Evolutionary conservation across 2,113 vertebrate species (phyloP).

Genomic region (Numida meleagris): DNA sequence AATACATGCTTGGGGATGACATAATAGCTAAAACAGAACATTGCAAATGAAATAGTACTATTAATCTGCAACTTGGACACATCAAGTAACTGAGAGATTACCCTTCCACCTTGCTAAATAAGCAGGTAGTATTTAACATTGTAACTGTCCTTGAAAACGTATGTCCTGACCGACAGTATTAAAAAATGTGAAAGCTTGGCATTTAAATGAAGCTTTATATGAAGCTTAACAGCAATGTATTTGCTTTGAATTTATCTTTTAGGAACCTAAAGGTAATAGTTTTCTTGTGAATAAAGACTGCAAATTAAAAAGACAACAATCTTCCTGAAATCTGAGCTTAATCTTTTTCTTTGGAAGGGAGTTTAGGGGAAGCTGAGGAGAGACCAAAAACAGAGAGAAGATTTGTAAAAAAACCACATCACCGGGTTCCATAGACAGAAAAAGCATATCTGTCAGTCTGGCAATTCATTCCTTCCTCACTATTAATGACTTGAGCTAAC

Average conservation of each 20-base stretch:
- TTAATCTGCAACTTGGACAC: neutral
- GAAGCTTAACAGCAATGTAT: neutral
- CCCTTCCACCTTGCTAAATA: neutral
- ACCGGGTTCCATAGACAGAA: neutral
- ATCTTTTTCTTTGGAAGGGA: neutral
- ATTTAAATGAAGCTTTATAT: neutral
- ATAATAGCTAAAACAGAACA: neutral
- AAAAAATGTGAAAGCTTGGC: neutral
- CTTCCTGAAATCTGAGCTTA: neutral
- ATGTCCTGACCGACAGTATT: neutral
- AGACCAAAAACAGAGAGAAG: neutral
- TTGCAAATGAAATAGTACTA: neutral
- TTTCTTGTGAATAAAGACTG: neutral
- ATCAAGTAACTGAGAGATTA: neutral
- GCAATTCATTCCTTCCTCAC: neutral
- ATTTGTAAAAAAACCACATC: neutral
- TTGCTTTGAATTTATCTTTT: neutral
- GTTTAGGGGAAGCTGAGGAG: neutral
- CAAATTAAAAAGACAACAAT: neutral
- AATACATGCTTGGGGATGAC: neutral
- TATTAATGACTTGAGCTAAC: neutral
- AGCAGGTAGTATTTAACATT: neutral
- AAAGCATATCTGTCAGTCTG: neutral
- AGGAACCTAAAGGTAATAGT: neutral
- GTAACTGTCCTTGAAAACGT: neutral